A percentile compares a stretch with the other conserved stretches of the same genome.
phyloP scores from a whole-genome alignment of 2,113 vertebrate genomes.

The Bombycilla garrulus region DNA sequence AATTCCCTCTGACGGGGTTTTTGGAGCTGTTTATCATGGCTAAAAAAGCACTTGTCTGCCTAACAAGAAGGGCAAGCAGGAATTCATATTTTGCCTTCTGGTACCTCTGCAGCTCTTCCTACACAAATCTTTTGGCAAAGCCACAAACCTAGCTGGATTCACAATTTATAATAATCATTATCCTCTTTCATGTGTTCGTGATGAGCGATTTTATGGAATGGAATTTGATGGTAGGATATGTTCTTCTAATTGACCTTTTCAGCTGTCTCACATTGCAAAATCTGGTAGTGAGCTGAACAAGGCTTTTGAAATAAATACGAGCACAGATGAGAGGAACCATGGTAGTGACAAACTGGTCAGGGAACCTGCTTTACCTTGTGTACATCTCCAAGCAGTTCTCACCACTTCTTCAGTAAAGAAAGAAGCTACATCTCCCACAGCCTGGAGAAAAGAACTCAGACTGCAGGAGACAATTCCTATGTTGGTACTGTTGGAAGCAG shows the following conservation, averaged over 20 bases:
- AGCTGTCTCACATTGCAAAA: background rate
- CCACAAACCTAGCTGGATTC: background rate
- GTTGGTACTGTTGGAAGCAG: background rate
- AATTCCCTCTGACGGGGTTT: background rate
- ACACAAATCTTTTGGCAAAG: background rate
- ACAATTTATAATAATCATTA: background rate
- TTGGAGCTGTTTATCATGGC: background rate
- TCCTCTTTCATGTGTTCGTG: background rate
- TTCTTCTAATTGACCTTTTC: background rate
- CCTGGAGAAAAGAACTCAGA: background rate
- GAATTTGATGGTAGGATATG: background rate
- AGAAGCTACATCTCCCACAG: background rate
- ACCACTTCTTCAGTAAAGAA: background rate
- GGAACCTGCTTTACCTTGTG: background rate
- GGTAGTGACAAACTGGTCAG: background rate
- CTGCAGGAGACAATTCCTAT: background rate
- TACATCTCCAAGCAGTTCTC: background rate
- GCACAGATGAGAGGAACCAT: background rate
- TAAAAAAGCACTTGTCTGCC: background rate
- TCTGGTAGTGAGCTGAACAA: background rate
- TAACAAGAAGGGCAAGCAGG: background rate
- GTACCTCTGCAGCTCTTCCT: background rate
- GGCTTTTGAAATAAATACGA: background rate
- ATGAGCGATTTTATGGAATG: background rate
- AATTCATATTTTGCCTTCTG: background rate